Conservation (phyloP, 2,113 vertebrate genomes). For the Prochilodus magdalenae region DNA sequence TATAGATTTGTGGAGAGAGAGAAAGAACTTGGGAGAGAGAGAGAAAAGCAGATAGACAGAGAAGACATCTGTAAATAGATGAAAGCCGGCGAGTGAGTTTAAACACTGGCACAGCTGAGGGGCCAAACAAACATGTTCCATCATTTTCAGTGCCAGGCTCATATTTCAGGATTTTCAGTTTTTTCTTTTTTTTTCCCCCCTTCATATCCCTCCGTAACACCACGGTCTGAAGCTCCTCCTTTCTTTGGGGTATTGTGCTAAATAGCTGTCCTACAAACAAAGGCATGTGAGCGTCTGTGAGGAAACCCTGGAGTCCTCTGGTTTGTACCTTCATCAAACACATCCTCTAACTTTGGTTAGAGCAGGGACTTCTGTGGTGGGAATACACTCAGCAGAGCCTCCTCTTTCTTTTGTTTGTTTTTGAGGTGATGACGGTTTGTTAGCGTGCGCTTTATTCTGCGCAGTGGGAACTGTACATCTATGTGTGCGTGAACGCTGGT, state of each 20-base stretch:
- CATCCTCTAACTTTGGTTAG: slow-evolving; percentile 17
- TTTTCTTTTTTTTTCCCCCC: neutral
- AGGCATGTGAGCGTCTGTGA: slow-evolving; percentile 28
- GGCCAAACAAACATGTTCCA: slow-evolving; percentile 48
- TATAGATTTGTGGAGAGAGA: neutral
- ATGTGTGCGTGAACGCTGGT: neutral
- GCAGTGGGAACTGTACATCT: neutral
- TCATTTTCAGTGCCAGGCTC: slow-evolving; percentile 34
- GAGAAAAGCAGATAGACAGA: too few species aligned
- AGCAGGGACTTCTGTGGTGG: slow-evolving; percentile 27
- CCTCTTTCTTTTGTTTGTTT: slow-evolving; percentile 35
- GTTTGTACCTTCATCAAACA: slow-evolving; percentile 46
- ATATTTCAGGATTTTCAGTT: slow-evolving; percentile 14
- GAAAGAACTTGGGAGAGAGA: neutral
- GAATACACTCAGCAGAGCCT: slow-evolving; percentile 25
- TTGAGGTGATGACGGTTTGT: slow-evolving; percentile 11
- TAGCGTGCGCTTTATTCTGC: slow-evolving; percentile 20
- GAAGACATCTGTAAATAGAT: slow-evolving; percentile 31
- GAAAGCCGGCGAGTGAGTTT: slow-evolving; percentile 47
- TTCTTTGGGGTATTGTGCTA: slow-evolving; percentile 43
- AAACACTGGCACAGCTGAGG: slow-evolving; percentile 51
- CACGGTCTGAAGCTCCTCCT: slow-evolving; percentile 37
- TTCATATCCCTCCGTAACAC: slow-evolving; percentile 37
- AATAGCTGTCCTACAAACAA: slow-evolving; percentile 52
- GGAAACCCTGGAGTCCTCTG: slow-evolving; percentile 23